Evolutionary conservation across 2,113 vertebrate genomes (phyloP).

Genomic region (Puntigrus tetrazona): DNA sequence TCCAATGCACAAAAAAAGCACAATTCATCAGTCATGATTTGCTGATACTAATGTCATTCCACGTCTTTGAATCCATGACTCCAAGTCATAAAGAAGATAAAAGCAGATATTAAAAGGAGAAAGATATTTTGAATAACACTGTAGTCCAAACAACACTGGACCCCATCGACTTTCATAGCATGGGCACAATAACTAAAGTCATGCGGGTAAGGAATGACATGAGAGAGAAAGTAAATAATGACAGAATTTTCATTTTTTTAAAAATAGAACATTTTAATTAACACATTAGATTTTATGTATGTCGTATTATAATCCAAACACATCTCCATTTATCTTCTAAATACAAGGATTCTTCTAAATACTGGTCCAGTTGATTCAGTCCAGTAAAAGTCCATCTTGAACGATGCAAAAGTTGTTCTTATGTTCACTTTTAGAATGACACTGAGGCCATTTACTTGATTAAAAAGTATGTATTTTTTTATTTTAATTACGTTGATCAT

Average conservation of each 20-base stretch:
- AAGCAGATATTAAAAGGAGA: no score
- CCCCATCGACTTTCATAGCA: not conserved
- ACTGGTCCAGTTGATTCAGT: not conserved
- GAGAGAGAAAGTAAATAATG: not conserved
- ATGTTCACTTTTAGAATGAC: not conserved
- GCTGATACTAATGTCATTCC: not conserved
- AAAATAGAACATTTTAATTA: not conserved
- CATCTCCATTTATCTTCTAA: no score
- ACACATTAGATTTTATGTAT: no score
- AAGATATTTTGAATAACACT: not conserved
- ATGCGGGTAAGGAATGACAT: not conserved
- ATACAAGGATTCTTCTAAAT: no score
- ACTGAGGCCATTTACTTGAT: no score
- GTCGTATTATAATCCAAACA: no score
- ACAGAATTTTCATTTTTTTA: not conserved
- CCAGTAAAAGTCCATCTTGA: not conserved
- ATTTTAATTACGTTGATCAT: no score
- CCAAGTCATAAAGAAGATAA: no score
- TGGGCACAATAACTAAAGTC: not conserved
- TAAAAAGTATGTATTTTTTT: no score
- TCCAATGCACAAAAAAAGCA: no score
- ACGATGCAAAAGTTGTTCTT: not conserved
- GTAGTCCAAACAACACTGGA: not conserved
- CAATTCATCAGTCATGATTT: no score
- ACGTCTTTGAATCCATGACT: no score